Conservation (phyloP, 2,888 invertebrate genomes). For the Linyphia triangularis region DNA sequence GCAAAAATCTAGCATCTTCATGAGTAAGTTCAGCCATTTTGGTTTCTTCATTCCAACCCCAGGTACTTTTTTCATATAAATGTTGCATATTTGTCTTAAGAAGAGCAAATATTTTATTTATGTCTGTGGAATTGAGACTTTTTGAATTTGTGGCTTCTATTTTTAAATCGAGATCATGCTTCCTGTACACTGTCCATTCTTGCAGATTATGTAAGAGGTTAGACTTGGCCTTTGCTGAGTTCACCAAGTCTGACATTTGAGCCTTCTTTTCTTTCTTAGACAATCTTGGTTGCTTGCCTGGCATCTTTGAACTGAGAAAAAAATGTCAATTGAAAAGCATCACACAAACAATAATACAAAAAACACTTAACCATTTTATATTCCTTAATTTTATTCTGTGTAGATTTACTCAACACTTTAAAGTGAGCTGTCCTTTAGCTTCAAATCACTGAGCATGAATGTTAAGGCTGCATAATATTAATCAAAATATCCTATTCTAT, state of each 20-base stretch:
- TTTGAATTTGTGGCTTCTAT: conserved; percentile 30
- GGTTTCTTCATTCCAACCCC: conserved; percentile 89
- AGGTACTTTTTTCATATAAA: conserved; percentile 80
- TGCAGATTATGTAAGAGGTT: conserved; percentile 33
- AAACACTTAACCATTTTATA: too few species aligned
- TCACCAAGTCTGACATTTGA: conserved; percentile 1
- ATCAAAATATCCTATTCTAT: too few species aligned
- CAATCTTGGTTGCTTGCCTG: conserved; percentile 46
- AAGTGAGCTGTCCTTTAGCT: too few species aligned
- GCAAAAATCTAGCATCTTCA: conserved; percentile 86
- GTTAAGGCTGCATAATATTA: too few species aligned
- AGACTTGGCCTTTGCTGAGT: conserved; percentile 29
- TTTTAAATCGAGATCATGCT: conserved; percentile 55
- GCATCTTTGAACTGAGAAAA: too few species aligned
- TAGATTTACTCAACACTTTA: too few species aligned
- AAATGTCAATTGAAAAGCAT: too few species aligned
- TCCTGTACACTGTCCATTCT: conserved; percentile 19
- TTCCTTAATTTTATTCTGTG: too few species aligned
- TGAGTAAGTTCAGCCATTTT: conserved; percentile 88
- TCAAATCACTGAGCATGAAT: too few species aligned
- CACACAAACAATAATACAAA: too few species aligned
- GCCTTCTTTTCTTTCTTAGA: conserved; percentile 62
- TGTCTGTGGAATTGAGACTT: not conserved
- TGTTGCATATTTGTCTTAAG: conserved; percentile 64
- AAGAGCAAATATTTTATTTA: conserved; percentile 56